Evolutionary conservation across 2,888 invertebrate genomes (phyloP).

Genomic region (Mellilla xanthometata): DNA sequence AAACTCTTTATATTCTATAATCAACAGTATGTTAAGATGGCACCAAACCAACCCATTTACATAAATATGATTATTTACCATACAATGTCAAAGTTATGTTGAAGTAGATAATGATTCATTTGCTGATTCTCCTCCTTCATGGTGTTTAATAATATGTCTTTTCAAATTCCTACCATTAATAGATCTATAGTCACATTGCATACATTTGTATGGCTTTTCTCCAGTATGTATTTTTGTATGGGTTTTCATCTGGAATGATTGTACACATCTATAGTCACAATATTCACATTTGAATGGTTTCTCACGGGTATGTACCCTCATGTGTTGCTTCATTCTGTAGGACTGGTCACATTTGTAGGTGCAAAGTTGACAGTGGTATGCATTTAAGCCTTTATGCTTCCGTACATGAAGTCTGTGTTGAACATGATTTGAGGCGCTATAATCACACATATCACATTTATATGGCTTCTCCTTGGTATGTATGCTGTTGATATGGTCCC

Average conservation of each 20-base stretch:
- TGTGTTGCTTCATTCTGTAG: conserved; percentile 1
- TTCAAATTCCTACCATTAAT: conserved; percentile 7
- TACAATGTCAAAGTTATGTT: no score
- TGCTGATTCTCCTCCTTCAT: neutral
- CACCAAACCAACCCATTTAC: no score
- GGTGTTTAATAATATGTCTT: conserved; percentile 12
- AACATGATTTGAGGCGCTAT: neutral
- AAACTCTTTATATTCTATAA: no score
- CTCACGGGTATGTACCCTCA: neutral
- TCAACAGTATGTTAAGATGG: no score
- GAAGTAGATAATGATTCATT: no score
- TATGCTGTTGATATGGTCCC: neutral
- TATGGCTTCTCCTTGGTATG: conserved; percentile 1
- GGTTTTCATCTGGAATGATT: conserved; percentile 1
- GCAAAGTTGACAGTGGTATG: conserved; percentile 1
- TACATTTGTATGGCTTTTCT: conserved; percentile 5
- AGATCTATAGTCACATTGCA: neutral
- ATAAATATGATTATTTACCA: no score
- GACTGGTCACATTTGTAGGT: conserved; percentile 1
- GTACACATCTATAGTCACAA: neutral
- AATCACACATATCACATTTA: conserved; percentile 3
- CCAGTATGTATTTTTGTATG: conserved; percentile 7
- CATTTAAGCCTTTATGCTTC: conserved; percentile 1
- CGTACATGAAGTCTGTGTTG: neutral
- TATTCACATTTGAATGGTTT: conserved; percentile 5